phyloP scores from a whole-genome alignment of 2,113 vertebrate genomes.

The Zapus hudsonius region DNA sequence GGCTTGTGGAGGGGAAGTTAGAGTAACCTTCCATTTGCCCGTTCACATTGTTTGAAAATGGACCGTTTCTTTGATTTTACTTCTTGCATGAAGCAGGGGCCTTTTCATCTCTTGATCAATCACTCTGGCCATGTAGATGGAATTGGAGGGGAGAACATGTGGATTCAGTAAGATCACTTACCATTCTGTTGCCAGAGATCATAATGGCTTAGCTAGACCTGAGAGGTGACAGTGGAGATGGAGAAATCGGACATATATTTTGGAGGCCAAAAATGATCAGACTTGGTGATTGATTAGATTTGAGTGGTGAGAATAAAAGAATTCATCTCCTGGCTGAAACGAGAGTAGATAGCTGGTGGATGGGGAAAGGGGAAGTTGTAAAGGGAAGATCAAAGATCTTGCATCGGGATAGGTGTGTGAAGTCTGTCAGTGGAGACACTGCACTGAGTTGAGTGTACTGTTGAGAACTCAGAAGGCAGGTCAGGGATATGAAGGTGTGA shows the following conservation, averaged over 20 bases:
- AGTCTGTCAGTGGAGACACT: constrained; percentile 2
- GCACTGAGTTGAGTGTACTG: neutral
- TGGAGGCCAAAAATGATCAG: neutral
- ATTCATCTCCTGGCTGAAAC: constrained; percentile 25
- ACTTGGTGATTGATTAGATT: neutral
- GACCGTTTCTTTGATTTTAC: too few species aligned
- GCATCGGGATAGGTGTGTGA: neutral
- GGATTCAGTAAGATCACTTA: neutral
- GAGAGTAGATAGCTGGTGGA: neutral
- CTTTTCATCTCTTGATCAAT: constrained; percentile 45
- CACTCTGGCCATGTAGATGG: neutral
- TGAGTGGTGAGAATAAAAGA: neutral
- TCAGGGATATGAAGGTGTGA: neutral
- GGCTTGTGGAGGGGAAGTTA: too few species aligned
- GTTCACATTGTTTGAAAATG: too few species aligned
- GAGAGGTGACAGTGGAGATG: neutral
- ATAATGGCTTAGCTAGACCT: neutral
- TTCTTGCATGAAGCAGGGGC: neutral
- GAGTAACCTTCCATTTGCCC: too few species aligned
- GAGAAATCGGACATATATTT: neutral
- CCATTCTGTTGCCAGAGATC: neutral
- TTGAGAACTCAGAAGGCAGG: neutral
- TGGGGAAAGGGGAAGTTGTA: neutral
- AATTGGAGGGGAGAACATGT: neutral
- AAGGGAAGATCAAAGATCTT: neutral